Percentiles rank a stretch among this genome's conserved stretches.
phyloP scores from a whole-genome alignment of 2,888 invertebrate genomes.

The Punctoribates punctum region DNA sequence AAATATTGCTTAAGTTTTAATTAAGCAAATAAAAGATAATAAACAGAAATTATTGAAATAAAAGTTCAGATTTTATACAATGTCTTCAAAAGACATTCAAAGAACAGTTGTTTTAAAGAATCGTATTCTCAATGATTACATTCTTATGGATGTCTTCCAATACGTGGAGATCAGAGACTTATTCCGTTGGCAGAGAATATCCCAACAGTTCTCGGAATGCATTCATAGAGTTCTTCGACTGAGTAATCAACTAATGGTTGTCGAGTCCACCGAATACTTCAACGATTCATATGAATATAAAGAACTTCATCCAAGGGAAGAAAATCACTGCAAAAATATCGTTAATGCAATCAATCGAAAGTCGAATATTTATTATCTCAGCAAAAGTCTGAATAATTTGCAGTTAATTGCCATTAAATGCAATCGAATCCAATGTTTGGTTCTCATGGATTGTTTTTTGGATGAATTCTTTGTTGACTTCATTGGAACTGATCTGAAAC shows the following conservation, averaged over 20 bases:
- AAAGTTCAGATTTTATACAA: too few species aligned
- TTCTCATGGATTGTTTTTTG: background rate
- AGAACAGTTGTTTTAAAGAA: too few species aligned
- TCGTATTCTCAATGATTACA: slow-evolving; percentile 13
- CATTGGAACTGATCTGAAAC: background rate
- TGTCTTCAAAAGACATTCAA: too few species aligned
- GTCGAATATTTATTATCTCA: background rate
- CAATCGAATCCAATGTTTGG: background rate
- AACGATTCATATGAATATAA: too few species aligned
- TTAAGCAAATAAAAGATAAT: too few species aligned
- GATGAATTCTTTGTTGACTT: background rate
- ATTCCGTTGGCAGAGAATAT: background rate
- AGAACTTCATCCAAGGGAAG: too few species aligned
- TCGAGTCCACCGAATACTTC: too few species aligned
- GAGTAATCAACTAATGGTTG: too few species aligned
- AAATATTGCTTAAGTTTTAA: too few species aligned
- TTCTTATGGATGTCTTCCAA: background rate
- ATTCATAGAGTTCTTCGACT: background rate
- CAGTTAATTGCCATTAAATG: background rate
- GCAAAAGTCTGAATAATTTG: background rate
- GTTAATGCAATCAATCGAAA: background rate
- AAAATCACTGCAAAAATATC: too few species aligned
- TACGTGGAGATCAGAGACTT: background rate
- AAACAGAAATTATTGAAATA: too few species aligned
- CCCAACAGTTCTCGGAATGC: background rate